Evolutionary conservation across 2,113 vertebrate genomes (phyloP).

Genomic region (Aix galericulata): DNA sequence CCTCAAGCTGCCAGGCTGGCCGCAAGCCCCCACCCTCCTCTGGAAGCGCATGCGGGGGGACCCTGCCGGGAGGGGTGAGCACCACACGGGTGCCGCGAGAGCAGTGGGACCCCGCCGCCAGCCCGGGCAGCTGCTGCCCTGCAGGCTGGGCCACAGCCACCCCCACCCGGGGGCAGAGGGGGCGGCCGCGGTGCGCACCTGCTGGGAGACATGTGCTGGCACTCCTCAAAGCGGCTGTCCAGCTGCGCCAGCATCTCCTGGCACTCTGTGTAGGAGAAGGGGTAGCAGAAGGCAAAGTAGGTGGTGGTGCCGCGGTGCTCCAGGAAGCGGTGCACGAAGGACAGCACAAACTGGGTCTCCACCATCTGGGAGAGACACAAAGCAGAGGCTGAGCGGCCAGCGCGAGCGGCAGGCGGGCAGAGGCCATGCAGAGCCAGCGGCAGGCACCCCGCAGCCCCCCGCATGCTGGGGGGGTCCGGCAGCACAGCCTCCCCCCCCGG

Average conservation of each 20-base stretch:
- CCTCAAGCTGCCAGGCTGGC: neutral
- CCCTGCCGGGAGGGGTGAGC: too few relatives aligned
- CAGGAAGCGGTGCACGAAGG: conserved; percentile 91
- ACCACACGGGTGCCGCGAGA: fast-evolving
- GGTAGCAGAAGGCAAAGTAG: conserved; percentile 97
- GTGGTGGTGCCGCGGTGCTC: conserved; percentile 89
- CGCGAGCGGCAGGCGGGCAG: fast-evolving
- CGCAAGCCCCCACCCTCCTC: neutral
- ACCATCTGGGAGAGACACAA: conserved; percentile 78
- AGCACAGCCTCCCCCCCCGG: too few relatives aligned
- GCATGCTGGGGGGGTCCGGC: too few relatives aligned
- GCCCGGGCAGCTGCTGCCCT: neutral
- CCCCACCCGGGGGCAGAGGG: neutral
- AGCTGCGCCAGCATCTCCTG: conserved; percentile 92
- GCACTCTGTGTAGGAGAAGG: conserved; percentile 93
- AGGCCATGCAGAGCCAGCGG: neutral
- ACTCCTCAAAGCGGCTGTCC: conserved; percentile 83
- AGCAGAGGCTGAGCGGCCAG: neutral
- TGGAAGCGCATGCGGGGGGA: neutral
- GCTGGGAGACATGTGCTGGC: conserved; percentile 77
- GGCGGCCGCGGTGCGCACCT: conserved; percentile 75
- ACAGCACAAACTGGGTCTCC: conserved; percentile 92
- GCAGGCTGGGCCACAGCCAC: fast-evolving
- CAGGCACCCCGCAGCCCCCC: neutral
- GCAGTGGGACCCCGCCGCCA: fast-evolving